Conservation (phyloP, 2,888 invertebrate genomes). For the Brenthis daphne region DNA sequence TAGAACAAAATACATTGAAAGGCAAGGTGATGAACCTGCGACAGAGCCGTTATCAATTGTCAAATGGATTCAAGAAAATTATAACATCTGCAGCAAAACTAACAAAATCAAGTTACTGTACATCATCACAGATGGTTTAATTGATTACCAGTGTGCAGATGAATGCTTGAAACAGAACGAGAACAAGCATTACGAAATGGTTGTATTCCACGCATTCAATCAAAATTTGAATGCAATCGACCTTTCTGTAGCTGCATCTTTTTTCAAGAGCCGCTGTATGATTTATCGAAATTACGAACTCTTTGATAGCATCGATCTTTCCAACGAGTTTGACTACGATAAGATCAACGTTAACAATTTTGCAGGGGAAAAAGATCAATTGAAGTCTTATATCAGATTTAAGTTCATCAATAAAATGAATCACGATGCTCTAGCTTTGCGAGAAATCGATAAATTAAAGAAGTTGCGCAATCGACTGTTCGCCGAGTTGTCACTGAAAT, state of each 20-base stretch:
- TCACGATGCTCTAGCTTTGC: slow-evolving; percentile 40
- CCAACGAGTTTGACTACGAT: slow-evolving; percentile 49
- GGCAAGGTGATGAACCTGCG: background rate
- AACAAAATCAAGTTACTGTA: slow-evolving; percentile 47
- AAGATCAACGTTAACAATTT: slow-evolving; percentile 48
- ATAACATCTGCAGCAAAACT: slow-evolving; percentile 25
- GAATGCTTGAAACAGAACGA: slow-evolving; percentile 43
- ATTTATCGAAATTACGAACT: slow-evolving; percentile 47
- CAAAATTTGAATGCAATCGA: slow-evolving; percentile 31
- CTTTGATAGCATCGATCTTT: slow-evolving; percentile 46
- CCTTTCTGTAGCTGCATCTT: slow-evolving; percentile 47
- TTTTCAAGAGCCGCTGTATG: slow-evolving; percentile 46
- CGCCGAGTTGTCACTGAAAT: slow-evolving; percentile 36
- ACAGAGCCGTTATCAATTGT: slow-evolving; percentile 42
- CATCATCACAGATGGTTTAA: slow-evolving; percentile 50
- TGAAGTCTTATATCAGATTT: slow-evolving; percentile 52
- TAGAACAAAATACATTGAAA: slow-evolving; percentile 26
- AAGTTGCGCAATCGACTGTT: slow-evolving; percentile 45
- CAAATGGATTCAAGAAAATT: slow-evolving; percentile 16
- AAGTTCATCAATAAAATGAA: slow-evolving; percentile 47
- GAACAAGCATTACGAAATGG: slow-evolving; percentile 47
- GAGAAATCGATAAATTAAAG: slow-evolving; percentile 50
- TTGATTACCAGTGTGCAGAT: background rate
- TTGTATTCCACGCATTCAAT: slow-evolving; percentile 48
- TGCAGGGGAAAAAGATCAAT: slow-evolving; percentile 43